Evolutionary conservation across 2,888 invertebrate species (phyloP), one percentile per base, ranked within the genome.

Genomic region (Pammene aurita): DNA sequence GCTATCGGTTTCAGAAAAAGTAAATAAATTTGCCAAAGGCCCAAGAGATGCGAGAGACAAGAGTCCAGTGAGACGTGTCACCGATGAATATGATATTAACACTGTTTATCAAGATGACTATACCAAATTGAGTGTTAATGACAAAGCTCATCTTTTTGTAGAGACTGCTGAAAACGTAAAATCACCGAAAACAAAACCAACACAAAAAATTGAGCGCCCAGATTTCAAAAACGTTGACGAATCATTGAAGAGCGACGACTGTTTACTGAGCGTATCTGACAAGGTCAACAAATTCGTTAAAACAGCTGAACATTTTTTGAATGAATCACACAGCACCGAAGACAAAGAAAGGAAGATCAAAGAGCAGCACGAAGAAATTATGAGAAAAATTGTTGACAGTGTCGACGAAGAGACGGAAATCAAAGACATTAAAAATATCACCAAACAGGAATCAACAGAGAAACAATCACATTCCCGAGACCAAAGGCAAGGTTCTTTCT

Each of bases 1-100:
- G 14, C 75, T 95, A 35, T 94, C 95, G 61, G 95, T 95, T 9
- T 94, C 95, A 50, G 94, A 95, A 79, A 96, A 96, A 82, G 95
- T 96, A 0, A 93, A 92, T 42, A 95, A 95, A 76, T 95, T 95
- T 80, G 94, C 94, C n/a, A 94, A 88, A 75, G 87, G 85, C 0
- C 81, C 86, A 13, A 77, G 72, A 42, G 78, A 90, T 71, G 85
- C 83, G 41, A 93, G 90, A 78, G 88, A 88, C 62, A 84, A 75
- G 64, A 90, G 86, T 65, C 88, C 89, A n/a, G 81, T 85, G 0
- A 85, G 90, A 10, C 92, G 90, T 57, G 87, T 90, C 72, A 67
- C 87, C 73, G 83, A 92, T 73, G 89, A 88, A 74, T 92, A 93
- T 76, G 94, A 95, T 72, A 94, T 90, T 70, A 81, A 89, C 57